These are phyloP conservation scores for Globia sparganii DNA, from an alignment of 2,888 invertebrate genomes.

Conservation along the genomic window DNA sequence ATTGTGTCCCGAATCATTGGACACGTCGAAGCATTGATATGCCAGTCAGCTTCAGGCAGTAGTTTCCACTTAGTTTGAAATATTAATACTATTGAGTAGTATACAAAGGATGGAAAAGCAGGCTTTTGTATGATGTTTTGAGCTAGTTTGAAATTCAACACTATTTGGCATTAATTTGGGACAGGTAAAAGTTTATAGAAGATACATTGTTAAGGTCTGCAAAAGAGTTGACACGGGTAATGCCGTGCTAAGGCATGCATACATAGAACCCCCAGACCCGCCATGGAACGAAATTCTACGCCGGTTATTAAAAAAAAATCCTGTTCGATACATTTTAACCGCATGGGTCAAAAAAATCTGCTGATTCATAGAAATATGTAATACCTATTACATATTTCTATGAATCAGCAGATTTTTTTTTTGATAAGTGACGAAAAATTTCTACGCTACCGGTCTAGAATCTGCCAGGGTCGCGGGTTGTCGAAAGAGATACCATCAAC, in stretches of 20 bases:
- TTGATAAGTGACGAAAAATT: not conserved
- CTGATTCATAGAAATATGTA: too few species aligned
- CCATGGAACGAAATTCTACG: fast-evolving
- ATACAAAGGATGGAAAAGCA: not conserved
- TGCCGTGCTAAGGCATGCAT: not conserved
- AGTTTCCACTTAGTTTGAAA: not conserved
- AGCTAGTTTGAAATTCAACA: not conserved
- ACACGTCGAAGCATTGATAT: constrained; percentile 26
- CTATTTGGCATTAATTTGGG: not conserved
- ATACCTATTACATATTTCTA: not conserved
- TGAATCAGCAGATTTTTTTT: not conserved
- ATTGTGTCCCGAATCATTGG: constrained; percentile 45
- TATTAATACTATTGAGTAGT: not conserved
- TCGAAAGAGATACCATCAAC: too few species aligned
- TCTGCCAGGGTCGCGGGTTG: too few species aligned
- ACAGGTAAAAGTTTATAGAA: not conserved
- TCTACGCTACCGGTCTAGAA: too few species aligned
- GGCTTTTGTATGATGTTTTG: not conserved
- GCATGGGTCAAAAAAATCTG: too few species aligned
- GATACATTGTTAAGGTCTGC: not conserved
- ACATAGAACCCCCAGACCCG: not conserved
- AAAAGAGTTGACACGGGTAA: too few species aligned
- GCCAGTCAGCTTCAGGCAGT: constrained; percentile 23
- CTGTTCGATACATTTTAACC: not conserved
- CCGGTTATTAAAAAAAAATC: not conserved